Conservation (phyloP, 2,113 vertebrate genomes). For the Mormyrus iriodes region DNA sequence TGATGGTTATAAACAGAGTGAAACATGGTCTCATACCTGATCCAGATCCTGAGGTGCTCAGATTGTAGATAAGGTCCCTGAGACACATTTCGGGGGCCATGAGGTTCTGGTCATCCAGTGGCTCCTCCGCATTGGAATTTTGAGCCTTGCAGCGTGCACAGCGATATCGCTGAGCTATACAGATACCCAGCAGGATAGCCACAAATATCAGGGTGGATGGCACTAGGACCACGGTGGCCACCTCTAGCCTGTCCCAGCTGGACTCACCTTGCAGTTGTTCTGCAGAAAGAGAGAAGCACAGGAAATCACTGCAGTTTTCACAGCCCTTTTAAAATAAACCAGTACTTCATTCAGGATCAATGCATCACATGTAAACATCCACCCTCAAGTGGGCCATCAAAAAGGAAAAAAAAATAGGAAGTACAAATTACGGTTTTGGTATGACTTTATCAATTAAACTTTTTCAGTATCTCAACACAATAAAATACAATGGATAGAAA, state of each 20-base stretch:
- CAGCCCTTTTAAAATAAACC: neutral
- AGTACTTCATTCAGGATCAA: neutral
- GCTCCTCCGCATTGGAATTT: constrained; percentile 73
- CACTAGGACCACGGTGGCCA: constrained; percentile 63
- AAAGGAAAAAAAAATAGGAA: neutral
- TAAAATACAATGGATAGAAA: neutral
- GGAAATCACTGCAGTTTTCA: neutral
- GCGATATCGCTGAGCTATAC: constrained; percentile 53
- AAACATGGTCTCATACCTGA: constrained; percentile 68
- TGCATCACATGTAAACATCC: neutral
- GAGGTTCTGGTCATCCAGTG: constrained; percentile 70
- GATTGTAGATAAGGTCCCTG: constrained; percentile 83
- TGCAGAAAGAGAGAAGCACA: constrained; percentile 22
- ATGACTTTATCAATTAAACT: neutral
- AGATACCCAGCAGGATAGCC: constrained; percentile 55
- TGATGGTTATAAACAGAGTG: neutral
- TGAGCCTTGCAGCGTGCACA: constrained; percentile 54
- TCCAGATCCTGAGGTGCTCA: constrained; percentile 87
- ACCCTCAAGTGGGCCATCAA: neutral
- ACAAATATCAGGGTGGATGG: constrained; percentile 68
- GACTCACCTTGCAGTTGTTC: constrained; percentile 51
- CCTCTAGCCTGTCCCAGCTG: constrained; percentile 50
- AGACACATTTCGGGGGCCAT: constrained; percentile 74
- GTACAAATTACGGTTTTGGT: neutral
- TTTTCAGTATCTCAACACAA: neutral